Conservation (phyloP, 2,113 vertebrate genomes). For the Pyxicephalus adspersus region DNA sequence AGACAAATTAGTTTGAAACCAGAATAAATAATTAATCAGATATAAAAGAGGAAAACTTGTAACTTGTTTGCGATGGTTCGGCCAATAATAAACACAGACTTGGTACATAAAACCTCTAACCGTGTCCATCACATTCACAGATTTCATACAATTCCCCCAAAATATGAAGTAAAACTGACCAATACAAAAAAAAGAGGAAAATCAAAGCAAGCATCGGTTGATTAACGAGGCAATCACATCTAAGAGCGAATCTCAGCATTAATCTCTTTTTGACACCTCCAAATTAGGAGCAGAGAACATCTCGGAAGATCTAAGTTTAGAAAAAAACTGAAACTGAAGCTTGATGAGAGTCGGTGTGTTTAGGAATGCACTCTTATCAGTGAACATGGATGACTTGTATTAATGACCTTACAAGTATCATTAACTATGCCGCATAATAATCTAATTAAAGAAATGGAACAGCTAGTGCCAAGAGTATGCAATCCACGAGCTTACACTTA, state of each 20-base stretch:
- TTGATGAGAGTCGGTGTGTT: neutral
- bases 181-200: neutral
- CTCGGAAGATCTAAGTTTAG: constrained; percentile 44
- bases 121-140: too few relatives aligned
- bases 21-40: too few relatives aligned
- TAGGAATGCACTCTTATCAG: constrained; percentile 1
- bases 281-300: constrained; percentile 10
- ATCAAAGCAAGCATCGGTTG: neutral
- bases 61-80: too few relatives aligned
- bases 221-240: constrained; percentile 12
- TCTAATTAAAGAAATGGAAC: constrained; percentile 8
- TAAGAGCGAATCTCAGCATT: neutral
- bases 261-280: constrained; percentile 43
- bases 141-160: neutral
- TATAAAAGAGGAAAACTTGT: too few relatives aligned
- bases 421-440: constrained; percentile 28
- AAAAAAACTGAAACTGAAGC: constrained; percentile 42
- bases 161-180: neutral
- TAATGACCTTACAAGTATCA: constrained; percentile 31
- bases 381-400: neutral
- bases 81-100: too few relatives aligned
- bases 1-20: too few relatives aligned
- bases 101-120: too few relatives aligned
- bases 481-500: neutral
- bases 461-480: neutral